Evolutionary conservation across 1,140 invertebrate species (phyloP).

Genomic region (Drosophila watanabei): DNA sequence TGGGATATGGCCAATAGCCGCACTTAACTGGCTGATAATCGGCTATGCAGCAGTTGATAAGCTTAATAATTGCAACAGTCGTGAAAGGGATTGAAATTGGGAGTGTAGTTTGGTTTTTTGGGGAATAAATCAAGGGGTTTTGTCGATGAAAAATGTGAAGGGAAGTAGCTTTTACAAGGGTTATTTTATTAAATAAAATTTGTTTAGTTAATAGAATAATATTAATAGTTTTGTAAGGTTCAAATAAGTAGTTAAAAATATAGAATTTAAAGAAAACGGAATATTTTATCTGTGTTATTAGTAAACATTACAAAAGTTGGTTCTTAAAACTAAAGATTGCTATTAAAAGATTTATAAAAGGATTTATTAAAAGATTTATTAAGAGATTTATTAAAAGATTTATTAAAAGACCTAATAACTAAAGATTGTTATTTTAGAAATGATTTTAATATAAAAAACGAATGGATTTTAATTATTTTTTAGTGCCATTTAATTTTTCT

Average conservation of each 20-base stretch:
- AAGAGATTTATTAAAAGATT: too few relatives aligned
- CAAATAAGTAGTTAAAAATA: not conserved
- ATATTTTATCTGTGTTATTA: not conserved
- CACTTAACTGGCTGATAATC: conserved; percentile 40
- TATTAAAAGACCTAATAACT: too few relatives aligned
- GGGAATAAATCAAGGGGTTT: conserved; percentile 7
- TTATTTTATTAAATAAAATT: not conserved
- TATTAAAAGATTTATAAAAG: too few relatives aligned
- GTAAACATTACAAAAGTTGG: too few relatives aligned
- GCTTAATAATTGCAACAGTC: conserved; percentile 26
- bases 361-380: too few relatives aligned
- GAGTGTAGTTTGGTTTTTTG: not conserved
- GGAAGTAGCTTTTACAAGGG: too few relatives aligned
- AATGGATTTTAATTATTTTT: too few relatives aligned
- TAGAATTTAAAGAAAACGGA: not conserved
- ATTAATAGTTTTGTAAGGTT: not conserved
- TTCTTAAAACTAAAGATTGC: too few relatives aligned
- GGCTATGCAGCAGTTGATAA: conserved; percentile 36
- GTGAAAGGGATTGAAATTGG: not conserved
- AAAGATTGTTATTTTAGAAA: too few relatives aligned
- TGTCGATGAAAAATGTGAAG: not conserved
- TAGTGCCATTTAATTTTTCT: too few relatives aligned
- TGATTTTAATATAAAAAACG: too few relatives aligned
- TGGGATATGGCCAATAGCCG: conserved; percentile 18
- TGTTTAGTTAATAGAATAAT: not conserved